A percentile compares a stretch with the other conserved stretches of the same genome.
Conservation (phyloP, 53 echinoderm and acorn worm species). For the Zoroaster sp. region DNA sequence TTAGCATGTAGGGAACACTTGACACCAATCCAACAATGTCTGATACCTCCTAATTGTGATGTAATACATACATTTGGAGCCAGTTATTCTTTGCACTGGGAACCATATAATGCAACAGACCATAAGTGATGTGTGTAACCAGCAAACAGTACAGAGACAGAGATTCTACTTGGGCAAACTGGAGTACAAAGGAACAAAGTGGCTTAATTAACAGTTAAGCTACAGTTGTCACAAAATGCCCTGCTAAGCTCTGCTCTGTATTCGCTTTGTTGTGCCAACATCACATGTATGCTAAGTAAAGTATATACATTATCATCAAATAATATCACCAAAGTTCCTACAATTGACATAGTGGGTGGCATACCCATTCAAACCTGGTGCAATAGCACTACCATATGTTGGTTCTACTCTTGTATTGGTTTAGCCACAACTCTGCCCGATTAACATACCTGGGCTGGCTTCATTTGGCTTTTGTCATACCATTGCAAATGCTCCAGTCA, state of each 20-base stretch:
- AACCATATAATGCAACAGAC: constrained; percentile 8
- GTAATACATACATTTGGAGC: constrained; percentile 6
- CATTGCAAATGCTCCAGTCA: constrained; percentile 33
- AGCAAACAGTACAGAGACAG: background rate
- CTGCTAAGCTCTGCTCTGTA: constrained; percentile 31
- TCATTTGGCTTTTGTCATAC: constrained; percentile 3
- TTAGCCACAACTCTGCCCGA: constrained; percentile 7
- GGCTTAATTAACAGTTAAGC: constrained; percentile 68
- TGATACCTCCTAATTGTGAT: constrained; percentile 1
- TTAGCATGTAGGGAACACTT: constrained; percentile 2
- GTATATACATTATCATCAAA: constrained; percentile 60
- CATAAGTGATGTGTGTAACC: constrained; percentile 36
- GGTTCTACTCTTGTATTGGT: background rate
- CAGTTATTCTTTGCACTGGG: constrained; percentile 28
- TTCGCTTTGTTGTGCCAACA: constrained; percentile 43
- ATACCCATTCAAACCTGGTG: constrained; percentile 7
- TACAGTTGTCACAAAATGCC: constrained; percentile 26
- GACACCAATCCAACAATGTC: background rate
- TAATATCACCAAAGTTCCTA: constrained; percentile 63
- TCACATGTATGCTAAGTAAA: constrained; percentile 10
- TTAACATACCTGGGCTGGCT: constrained; percentile 4
- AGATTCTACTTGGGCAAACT: background rate
- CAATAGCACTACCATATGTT: constrained; percentile 12
- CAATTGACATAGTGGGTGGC: constrained; percentile 74
- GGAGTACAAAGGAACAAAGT: constrained; percentile 58